Evolutionary conservation across 1,140 invertebrate species (phyloP), one percentile per base, ranked within the genome.

Genomic region (Achroia grisella): DNA sequence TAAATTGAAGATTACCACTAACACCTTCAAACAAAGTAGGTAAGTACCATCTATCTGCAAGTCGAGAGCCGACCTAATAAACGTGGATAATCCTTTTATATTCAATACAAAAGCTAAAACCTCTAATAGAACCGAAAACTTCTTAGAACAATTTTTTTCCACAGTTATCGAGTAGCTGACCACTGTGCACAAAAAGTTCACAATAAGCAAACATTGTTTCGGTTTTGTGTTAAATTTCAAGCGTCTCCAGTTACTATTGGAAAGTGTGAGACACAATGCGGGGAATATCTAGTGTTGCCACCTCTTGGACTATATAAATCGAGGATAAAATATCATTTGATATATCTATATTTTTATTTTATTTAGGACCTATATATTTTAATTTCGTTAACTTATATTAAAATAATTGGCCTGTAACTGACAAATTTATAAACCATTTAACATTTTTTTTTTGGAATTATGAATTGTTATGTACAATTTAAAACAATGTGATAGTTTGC

Each of bases 11-110:
- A 23, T 51, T 44, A 42, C 39, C 31, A 10, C 52, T 28, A 50
- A 64, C 53, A 51, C 53, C 56, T 51, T 36, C 43, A 45, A 60
- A 60, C 48, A 64, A 60, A 60, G 6, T 23, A 23, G n/a, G n/a
- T n/a, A n/a, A n/a, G n/a, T 6, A 23, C 17, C 6, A 3, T 34
- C 35, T 28, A 17, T 40, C 29, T 32, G 8, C 13, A 33, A 15
- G 14, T 31, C 44, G 13, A 42, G 37, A 52, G 11, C 48, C 39
- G 48, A 45, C 28, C 45, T 52, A 52, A 54, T 57, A 55, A 52
- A 27, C 44, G 36, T 30, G 43, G 33, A 6, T 50, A 62, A 55
- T 58, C 52, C 52, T 52, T 62, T 62, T 54, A 62, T 40, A 44
- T 23, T 23, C 30, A 33, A 12, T 43, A 37, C 32, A 53, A 29